Base-by-base conservation (phyloP, 2,113 vertebrate species). In the Heterotis niloticus region DNA sequence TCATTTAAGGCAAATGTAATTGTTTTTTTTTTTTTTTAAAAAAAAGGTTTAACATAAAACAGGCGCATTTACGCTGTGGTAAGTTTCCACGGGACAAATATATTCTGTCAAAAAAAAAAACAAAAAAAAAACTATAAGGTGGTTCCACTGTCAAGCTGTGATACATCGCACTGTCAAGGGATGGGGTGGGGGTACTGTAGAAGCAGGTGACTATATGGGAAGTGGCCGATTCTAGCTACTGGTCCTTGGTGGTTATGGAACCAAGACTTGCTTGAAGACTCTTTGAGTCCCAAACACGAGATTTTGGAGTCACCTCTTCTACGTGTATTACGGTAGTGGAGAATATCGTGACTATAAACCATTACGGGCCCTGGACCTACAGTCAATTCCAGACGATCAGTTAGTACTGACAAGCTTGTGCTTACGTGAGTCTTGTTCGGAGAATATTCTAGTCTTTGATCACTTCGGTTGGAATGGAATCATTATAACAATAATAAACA, bases 381-480 rank as follows among this genome's bases (percentile, higher is more conserved):
- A 10, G 28, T 56, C 10, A 52, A 65, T 76, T 83, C 81, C 88
- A 89, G 90, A 89, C 89, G 90, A 91, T 88, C 89, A 85, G 87
- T 87, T 90, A 84, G 85, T 91, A 90, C 89, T 90, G 88, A 88
- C 82, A 82, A 86, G 85, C 87, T 88, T 86, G 78, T 89, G 85
- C 87, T 83, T 82, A 81, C 79, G 60, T 86, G 83, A 86, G 85
- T 83, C 86, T 79, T 84, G 83, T 88, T 81, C 83, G 86, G 82
- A 85, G 86, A 88, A 84, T 84, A 78, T 86, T 88, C 88, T 90
- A 87, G 87, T 88, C 86, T 88, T 88, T 87, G 86, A 88, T 89
- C 87, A 87, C 87, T 84, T 84, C 83, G 83, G 82, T 78, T 84
- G 87, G 89, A 92, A 92, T 89, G 87, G 86, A 90, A 86, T 92